Evolutionary conservation across 2,113 vertebrate genomes (phyloP), one percentile per base, ranked within the genome.

Genomic region (Phaetusa simplex): DNA sequence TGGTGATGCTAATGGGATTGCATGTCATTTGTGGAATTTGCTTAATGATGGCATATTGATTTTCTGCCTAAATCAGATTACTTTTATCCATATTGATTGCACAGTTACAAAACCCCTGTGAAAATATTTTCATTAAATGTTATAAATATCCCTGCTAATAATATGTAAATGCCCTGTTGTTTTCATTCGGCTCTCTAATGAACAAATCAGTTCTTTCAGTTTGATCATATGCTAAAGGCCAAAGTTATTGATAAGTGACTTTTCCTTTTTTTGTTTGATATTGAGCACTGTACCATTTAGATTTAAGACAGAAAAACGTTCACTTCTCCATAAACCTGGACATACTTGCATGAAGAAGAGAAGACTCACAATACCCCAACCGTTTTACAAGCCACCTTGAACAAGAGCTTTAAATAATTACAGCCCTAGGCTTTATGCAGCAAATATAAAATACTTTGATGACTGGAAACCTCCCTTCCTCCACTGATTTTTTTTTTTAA

Each of bases 51-150:
- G n/a, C 2, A 1, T 86, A 94, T 97, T 93, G 96, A 96, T 45
- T 92, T 97, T 82, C 77, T 93, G 86, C 55, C 78, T 91, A 49
- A 94, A 95, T 78, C 72, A 70, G 67, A 87, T 97, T 87, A 86
- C 23, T 95, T 93, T 85, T 80, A 78, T 64, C 70, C 47, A 5
- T 82, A 82, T 72, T 86, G 82, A 80, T 65, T 55, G 12, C 43
- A 79, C 26, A 53, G 53, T 82, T 58, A 52, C 32, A 70, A 92
- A 80, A 24, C 24, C 27, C 42, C 30, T 1, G 1, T 86, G 61
- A 78, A 90, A 95, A 90, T 62, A 23, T 76, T 88, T 69, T 83
- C 55, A 50, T 91, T 88, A 74, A 50, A 47, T 32, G 12, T 47
- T 70, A 67, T 38, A 67, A 69, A 64, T 85, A 20, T 83, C 45